Base-by-base conservation (phyloP, 2,888 invertebrate genomes). In the Chydorus sphaericus region DNA sequence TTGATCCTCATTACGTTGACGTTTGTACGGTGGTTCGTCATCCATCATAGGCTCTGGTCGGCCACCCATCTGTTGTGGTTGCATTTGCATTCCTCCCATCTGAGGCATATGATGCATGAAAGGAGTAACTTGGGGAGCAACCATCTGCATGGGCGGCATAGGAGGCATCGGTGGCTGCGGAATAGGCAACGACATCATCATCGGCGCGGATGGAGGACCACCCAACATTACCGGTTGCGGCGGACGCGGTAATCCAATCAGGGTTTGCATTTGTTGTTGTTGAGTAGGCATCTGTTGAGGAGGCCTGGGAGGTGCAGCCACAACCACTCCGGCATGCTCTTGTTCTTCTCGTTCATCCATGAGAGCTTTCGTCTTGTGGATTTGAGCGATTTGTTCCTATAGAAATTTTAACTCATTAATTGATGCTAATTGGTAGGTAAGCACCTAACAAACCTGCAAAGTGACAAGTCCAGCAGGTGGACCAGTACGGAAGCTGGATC, bases 331-430 rank as follows among this genome's bases (percentile, higher is more conserved):
- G 3, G 36, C 33, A 14, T 52, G 31, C 71, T 92, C 93, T 67
- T 96, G 94, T 65, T 94, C 94, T 68, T 93, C 92, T 59, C 94
- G 73, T 6, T 94, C 94, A 68, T 93, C 92, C 59, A 94, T 73
- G 5, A 96, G 75, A 3, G 94, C 94, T 70, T 94, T 93, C 1
- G 88, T 87, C 73, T 92, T 92, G 70, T 96, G 94, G 64, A 96
- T 96, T 73, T 93, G 92, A 70, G 91, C 91, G 63, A 96, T 96
- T 73, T 93, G 94, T 65, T 96, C 94, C 67, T 94, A 93, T 30
- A 96, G 77, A 1, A 39, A 39, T 39, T 39, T 39, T 39, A 11
- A 33, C 10, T 33, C 14, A 11, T 14, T 10, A 33, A 11, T 33
- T 11, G 14, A 10, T 33, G 10, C 14, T 33, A 33, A 33, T 14